Conservation (phyloP, 1,140 invertebrate genomes). For the Bombus waltoni region DNA sequence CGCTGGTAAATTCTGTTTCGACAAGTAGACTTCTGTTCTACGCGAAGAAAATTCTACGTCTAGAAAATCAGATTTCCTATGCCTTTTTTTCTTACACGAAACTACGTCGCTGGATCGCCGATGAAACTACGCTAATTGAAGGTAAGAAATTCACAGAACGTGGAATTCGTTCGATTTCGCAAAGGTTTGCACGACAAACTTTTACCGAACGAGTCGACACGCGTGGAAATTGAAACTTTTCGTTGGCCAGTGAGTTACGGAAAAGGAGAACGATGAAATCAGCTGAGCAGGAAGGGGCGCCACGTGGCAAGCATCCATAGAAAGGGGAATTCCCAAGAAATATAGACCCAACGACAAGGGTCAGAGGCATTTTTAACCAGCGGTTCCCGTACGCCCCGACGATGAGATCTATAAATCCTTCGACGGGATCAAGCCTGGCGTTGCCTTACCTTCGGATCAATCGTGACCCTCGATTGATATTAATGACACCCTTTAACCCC, state of each 20-base stretch:
- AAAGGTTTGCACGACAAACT: background rate
- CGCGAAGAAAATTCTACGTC: no score
- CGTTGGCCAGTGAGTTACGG: slow-evolving; percentile 50
- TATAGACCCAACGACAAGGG: slow-evolving; percentile 74
- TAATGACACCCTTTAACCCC: slow-evolving; percentile 66
- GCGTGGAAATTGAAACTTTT: slow-evolving; percentile 20
- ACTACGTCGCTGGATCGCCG: no score
- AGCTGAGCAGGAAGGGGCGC: slow-evolving; percentile 66
- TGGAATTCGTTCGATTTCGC: background rate
- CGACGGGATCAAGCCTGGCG: slow-evolving; percentile 45
- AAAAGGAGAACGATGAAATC: slow-evolving; percentile 54
- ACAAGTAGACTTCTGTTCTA: no score
- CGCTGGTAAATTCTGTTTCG: no score
- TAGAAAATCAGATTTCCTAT: no score
- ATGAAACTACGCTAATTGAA: background rate
- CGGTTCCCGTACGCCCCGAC: slow-evolving; percentile 31
- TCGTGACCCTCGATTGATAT: slow-evolving; percentile 65
- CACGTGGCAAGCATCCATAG: slow-evolving; percentile 68
- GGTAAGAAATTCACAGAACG: background rate
- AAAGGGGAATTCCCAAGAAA: slow-evolving; percentile 70
- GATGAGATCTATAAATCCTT: slow-evolving; percentile 65
- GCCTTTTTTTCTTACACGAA: no score
- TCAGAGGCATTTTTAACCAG: slow-evolving; percentile 71
- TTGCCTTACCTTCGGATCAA: slow-evolving; percentile 55
- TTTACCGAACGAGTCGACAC: background rate